Conservation (phyloP, 2,113 vertebrate genomes). For the Progne subis region DNA sequence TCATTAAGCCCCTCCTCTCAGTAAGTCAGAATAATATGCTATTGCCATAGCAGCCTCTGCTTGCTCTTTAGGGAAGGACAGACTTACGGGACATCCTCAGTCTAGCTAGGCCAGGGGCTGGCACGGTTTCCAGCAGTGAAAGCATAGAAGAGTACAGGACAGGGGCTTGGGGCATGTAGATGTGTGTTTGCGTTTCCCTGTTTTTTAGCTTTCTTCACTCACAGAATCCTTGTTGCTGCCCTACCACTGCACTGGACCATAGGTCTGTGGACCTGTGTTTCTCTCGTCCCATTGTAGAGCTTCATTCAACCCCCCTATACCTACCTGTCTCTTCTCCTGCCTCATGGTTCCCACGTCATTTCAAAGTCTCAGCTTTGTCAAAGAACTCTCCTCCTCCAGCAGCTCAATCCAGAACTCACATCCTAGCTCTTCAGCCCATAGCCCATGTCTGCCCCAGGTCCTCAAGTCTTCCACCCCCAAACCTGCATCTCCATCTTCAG, state of each 20-base stretch:
- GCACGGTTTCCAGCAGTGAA: background rate
- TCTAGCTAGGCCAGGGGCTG: background rate
- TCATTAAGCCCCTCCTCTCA: slow-evolving; percentile 47
- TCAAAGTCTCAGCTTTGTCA: background rate
- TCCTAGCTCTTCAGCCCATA: background rate
- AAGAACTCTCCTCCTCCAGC: background rate
- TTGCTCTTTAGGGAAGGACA: background rate
- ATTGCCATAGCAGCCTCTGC: background rate
- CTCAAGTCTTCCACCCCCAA: background rate
- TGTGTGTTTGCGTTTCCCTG: background rate
- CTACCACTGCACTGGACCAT: background rate
- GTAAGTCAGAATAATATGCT: background rate
- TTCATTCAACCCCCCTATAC: background rate
- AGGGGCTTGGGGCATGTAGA: background rate
- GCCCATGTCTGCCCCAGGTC: background rate
- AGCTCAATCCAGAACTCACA: background rate
- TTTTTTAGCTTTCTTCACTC: background rate
- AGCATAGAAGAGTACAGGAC: background rate
- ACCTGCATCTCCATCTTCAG: background rate
- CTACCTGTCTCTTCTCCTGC: background rate
- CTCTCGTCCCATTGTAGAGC: accelerated
- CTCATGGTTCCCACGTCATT: background rate
- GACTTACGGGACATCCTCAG: background rate
- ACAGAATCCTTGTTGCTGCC: background rate
- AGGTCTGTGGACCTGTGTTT: accelerated